Percentiles rank a stretch among this genome's conserved stretches.
Conservation (phyloP, 2,113 vertebrate species). For the Cathartes aura region DNA sequence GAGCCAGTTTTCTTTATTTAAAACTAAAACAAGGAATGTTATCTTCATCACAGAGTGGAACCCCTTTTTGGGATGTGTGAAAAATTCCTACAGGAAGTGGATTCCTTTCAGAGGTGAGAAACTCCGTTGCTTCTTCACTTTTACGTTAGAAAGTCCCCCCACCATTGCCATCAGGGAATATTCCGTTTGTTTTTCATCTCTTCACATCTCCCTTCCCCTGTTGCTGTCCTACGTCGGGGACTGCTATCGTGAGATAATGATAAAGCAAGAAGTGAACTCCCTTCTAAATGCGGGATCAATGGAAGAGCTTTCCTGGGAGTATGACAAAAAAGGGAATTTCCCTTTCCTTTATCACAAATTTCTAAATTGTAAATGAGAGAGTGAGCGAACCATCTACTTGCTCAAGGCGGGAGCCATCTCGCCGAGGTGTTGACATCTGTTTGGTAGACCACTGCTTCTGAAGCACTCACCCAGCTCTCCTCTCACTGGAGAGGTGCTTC, state of each 20-base stretch:
- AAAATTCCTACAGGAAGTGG: conserved; percentile 93
- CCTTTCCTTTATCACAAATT: not conserved
- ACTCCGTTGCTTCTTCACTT: not conserved
- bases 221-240: not conserved
- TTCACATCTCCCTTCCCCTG: not conserved
- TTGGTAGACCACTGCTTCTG: not conserved
- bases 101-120: conserved; percentile 91
- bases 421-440: not conserved
- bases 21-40: not conserved
- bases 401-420: not conserved
- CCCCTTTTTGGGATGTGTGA: conserved; percentile 89
- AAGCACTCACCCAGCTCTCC: not conserved
- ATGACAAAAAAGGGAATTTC: not conserved
- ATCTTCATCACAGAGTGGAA: conserved; percentile 80
- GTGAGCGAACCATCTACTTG: fast-evolving
- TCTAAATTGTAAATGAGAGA: not conserved
- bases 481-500: not conserved
- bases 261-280: not conserved
- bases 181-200: not conserved
- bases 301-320: not conserved
- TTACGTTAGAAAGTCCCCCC: not conserved
- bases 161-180: not conserved
- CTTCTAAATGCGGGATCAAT: not conserved
- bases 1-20: not conserved
- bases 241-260: not conserved